phyloP scores from a whole-genome alignment of 2,113 vertebrate species.

The Antennarius striatus region DNA sequence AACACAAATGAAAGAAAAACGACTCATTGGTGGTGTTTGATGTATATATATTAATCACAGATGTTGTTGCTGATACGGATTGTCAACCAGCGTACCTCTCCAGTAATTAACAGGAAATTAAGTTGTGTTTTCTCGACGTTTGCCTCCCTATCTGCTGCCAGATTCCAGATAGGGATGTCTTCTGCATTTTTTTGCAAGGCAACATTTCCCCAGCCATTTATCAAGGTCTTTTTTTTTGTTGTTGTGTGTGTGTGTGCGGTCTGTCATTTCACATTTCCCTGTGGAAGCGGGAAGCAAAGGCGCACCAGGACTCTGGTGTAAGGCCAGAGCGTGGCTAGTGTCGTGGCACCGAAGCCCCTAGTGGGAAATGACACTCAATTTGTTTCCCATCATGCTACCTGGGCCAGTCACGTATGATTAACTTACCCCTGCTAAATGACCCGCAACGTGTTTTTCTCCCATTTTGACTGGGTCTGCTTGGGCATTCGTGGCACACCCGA shows the following conservation, averaged over 20 bases:
- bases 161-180: conserved; percentile 51
- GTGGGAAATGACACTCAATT: conserved; percentile 72
- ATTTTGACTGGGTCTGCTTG: conserved; percentile 12
- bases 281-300: conserved; percentile 11
- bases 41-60: conserved; percentile 5
- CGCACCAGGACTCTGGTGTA: conserved; percentile 3
- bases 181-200: conserved; percentile 35
- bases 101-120: conserved; percentile 58
- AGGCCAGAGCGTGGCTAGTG: conserved; percentile 44
- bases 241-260: conserved; percentile 5
- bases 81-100: background rate
- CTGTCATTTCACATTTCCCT: conserved; percentile 45
- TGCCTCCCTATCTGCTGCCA: conserved; percentile 21
- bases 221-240: conserved; percentile 45
- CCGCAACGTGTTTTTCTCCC: conserved; percentile 53
- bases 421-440: conserved; percentile 57
- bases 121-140: conserved; percentile 27
- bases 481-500: conserved; percentile 16
- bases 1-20: too few species aligned
- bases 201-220: conserved; percentile 49
- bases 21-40: background rate
- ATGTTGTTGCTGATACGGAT: conserved; percentile 4
- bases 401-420: conserved; percentile 62
- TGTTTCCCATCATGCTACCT: conserved; percentile 75
- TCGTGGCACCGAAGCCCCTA: conserved; percentile 22